Conservation (phyloP, 2,888 invertebrate genomes). For the Rapana venosa region DNA sequence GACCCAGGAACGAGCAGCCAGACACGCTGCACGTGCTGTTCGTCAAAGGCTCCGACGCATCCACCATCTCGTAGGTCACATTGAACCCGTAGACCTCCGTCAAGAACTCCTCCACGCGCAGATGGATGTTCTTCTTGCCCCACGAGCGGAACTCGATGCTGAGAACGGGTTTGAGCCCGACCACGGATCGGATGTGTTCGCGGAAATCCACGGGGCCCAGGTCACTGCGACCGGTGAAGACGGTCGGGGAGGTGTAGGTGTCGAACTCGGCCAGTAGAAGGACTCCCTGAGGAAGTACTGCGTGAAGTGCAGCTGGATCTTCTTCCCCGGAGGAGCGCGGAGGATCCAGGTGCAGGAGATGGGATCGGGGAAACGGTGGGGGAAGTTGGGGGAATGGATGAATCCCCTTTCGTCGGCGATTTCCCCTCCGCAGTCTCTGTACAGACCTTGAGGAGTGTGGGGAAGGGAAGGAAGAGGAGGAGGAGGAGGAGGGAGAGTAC, state of each 20-base stretch:
- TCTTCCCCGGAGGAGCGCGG: slow-evolving; percentile 82
- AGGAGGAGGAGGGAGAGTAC: background rate
- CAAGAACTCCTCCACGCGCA: slow-evolving; percentile 88
- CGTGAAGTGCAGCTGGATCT: slow-evolving; percentile 91
- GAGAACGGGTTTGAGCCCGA: slow-evolving; percentile 84
- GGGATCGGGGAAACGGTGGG: slow-evolving; percentile 88
- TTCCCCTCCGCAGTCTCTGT: slow-evolving; percentile 62
- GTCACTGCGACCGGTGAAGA: slow-evolving; percentile 60
- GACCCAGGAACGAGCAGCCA: slow-evolving; percentile 90
- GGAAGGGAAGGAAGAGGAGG: background rate
- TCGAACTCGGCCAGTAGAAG: slow-evolving; percentile 71
- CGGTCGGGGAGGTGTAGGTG: slow-evolving; percentile 62
- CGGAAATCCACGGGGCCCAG: slow-evolving; percentile 68
- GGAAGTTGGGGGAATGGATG: slow-evolving; percentile 90
- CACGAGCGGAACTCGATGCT: slow-evolving; percentile 87
- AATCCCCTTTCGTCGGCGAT: slow-evolving; percentile 59
- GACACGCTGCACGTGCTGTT: slow-evolving; percentile 84
- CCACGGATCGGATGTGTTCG: slow-evolving; percentile 64
- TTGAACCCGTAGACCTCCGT: slow-evolving; percentile 94
- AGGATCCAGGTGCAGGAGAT: slow-evolving; percentile 93
- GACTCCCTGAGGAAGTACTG: slow-evolving; percentile 86
- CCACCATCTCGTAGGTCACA: slow-evolving; percentile 90
- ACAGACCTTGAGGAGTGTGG: slow-evolving; percentile 13
- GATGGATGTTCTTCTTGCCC: slow-evolving; percentile 83
- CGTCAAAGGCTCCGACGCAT: slow-evolving; percentile 66